Percentiles rank a stretch among this genome's conserved stretches.
Evolutionary conservation across 2,113 vertebrate genomes (phyloP).

Genomic region (Rousettus leschenaultii): DNA sequence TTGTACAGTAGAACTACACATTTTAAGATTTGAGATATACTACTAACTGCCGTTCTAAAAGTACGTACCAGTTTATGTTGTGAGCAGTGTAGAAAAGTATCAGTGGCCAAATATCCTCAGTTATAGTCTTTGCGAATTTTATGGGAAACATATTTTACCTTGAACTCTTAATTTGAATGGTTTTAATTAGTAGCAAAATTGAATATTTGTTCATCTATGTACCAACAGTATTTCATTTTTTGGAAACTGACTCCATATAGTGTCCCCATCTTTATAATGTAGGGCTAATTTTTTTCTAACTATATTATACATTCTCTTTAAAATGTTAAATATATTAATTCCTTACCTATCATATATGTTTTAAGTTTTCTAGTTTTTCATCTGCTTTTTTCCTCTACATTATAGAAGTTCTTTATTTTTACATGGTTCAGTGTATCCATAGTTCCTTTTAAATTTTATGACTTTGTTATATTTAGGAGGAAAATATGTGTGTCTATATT

Average conservation of each 20-base stretch:
- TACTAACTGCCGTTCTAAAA: not conserved
- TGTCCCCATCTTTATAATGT: slow-evolving; percentile 14
- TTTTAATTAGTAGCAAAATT: slow-evolving; percentile 42
- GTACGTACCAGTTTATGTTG: not conserved
- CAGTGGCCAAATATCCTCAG: not conserved
- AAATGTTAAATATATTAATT: slow-evolving; percentile 13
- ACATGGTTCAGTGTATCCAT: not conserved
- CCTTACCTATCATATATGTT: not conserved
- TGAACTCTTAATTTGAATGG: not conserved
- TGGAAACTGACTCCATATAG: not conserved
- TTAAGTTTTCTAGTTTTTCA: slow-evolving; percentile 6
- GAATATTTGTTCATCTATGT: slow-evolving; percentile 27
- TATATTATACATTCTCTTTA: slow-evolving; percentile 14
- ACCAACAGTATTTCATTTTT: slow-evolving; percentile 37
- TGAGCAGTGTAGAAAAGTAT: not conserved
- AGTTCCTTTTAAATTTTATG: slow-evolving; percentile 9
- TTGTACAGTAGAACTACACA: not conserved
- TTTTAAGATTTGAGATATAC: slow-evolving; percentile 3
- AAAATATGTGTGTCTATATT: not conserved
- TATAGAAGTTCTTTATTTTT: slow-evolving; percentile 23
- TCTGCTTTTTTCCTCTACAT: slow-evolving; percentile 1
- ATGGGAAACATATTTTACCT: not conserved
- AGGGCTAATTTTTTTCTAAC: not conserved
- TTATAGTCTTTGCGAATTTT: not conserved
- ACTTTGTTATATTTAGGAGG: slow-evolving; percentile 11